Evolutionary conservation across 2,113 vertebrate genomes (phyloP).

Genomic region (Esox niger): DNA sequence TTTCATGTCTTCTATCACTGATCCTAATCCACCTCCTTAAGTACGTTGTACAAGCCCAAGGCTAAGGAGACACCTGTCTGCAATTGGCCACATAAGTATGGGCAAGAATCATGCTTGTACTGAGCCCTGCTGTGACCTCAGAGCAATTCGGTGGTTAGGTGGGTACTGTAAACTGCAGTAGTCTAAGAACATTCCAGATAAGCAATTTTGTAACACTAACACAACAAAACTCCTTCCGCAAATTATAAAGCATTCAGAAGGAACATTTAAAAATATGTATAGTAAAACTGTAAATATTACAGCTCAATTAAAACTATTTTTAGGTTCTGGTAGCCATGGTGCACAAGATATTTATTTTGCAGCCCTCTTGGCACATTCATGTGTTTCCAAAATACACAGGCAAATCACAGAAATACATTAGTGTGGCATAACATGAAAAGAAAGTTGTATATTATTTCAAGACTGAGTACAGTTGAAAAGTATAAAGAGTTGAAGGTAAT

Average conservation of each 20-base stretch:
- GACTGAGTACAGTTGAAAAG: too few species aligned
- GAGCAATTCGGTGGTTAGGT: too few species aligned
- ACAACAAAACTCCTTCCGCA: neutral
- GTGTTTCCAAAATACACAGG: neutral
- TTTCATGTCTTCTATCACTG: neutral
- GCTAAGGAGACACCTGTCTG: constrained; percentile 27
- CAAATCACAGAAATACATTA: too few species aligned
- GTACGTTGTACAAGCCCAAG: constrained; percentile 10
- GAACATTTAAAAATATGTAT: too few species aligned
- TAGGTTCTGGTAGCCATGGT: neutral
- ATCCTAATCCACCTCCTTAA: neutral
- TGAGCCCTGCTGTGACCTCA: too few species aligned
- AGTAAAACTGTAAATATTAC: neutral
- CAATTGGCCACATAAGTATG: constrained; percentile 16
- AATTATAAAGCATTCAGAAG: neutral
- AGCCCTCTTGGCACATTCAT: neutral
- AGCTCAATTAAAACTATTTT: too few species aligned
- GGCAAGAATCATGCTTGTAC: constrained; percentile 3
- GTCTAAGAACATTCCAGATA: too few species aligned
- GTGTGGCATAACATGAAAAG: too few species aligned
- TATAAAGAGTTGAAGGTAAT: too few species aligned
- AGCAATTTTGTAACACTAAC: neutral
- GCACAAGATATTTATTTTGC: constrained; percentile 8
- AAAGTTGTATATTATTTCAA: too few species aligned
- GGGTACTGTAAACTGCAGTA: neutral